Percentiles rank a stretch among this genome's conserved stretches.
Evolutionary conservation across 1,140 invertebrate genomes (phyloP).

Genomic region (Drosophila pseudoobscura): DNA sequence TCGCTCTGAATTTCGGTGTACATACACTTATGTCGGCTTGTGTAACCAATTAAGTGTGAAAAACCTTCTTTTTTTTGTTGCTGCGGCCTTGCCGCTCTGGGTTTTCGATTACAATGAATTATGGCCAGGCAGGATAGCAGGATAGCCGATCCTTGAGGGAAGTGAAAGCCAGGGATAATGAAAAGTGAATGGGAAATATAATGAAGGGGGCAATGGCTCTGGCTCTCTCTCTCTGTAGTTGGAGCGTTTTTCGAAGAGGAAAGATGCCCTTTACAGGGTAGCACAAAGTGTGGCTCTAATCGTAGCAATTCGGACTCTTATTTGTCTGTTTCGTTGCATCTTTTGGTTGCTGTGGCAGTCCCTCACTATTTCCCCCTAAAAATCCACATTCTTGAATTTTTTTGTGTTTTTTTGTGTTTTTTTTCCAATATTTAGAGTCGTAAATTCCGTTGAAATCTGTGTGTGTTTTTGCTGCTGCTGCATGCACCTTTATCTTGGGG

Average conservation of each 20-base stretch:
- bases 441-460: conserved; percentile 67
- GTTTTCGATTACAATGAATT: conserved; percentile 60
- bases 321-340: no score
- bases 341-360: neutral
- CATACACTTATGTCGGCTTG: conserved; percentile 17
- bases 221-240: no score
- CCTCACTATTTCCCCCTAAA: conserved; percentile 19
- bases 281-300: no score
- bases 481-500: conserved; percentile 41
- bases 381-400: conserved; percentile 29
- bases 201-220: no score
- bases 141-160: conserved; percentile 19
- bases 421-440: conserved; percentile 68
- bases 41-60: conserved; percentile 77
- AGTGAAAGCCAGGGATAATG: conserved; percentile 10
- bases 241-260: no score
- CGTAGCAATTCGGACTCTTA: no score
- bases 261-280: no score
- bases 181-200: neutral
- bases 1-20: conserved; percentile 18
- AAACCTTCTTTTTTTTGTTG: conserved; percentile 30
- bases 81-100: neutral
- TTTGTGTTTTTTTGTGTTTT: neutral
- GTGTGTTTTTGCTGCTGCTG: conserved; percentile 27
- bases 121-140: conserved; percentile 31